Percentiles rank a stretch among this genome's conserved stretches.
phyloP scores from a whole-genome alignment of 2,888 invertebrate species.

The Neoitamus cyanurus region DNA sequence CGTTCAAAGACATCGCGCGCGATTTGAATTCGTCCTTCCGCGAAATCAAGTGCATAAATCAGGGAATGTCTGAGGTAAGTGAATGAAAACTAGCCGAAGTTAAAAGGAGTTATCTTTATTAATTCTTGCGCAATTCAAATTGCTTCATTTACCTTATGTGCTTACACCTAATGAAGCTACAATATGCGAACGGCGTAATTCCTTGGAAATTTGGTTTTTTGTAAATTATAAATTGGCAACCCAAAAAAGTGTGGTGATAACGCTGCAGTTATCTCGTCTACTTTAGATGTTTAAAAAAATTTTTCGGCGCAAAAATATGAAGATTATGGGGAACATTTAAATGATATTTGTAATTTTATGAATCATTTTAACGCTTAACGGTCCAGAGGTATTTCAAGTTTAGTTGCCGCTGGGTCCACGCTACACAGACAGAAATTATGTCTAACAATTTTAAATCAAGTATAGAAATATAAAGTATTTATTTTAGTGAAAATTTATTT shows the following conservation, averaged over 20 bases:
- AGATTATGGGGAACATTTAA: not conserved
- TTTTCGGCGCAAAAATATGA: not conserved
- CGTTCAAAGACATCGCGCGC: conserved; percentile 38
- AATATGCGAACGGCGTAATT: not conserved
- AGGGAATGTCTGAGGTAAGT: not conserved
- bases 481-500: no score
- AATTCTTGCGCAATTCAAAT: not conserved
- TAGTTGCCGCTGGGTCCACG: no score
- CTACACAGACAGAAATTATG: no score
- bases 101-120: not conserved
- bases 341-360: not conserved
- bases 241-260: not conserved
- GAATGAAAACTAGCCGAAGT: not conserved
- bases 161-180: not conserved
- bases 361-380: no score
- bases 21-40: conserved; percentile 52
- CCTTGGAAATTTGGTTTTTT: not conserved
- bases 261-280: not conserved
- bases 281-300: not conserved
- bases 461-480: no score
- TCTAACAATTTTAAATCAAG: no score
- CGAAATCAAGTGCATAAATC: conserved; percentile 48
- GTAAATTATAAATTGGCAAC: not conserved
- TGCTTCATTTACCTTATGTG: not conserved
- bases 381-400: no score